phyloP scores from a whole-genome alignment of 2,797 vertebrate species.

The Scleropages formosus region DNA sequence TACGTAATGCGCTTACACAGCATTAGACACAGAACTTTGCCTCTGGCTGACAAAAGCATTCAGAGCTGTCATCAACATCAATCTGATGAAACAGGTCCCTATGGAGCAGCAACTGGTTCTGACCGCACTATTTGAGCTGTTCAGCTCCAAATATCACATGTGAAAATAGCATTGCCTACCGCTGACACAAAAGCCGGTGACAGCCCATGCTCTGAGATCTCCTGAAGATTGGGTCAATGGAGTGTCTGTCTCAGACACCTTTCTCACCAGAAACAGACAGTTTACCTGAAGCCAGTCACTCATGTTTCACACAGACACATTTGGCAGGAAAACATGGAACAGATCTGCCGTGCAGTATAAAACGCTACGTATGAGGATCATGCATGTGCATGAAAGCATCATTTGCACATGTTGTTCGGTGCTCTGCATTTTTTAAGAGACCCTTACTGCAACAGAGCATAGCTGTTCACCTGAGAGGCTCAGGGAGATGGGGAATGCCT shows the following conservation, averaged over 20 bases:
- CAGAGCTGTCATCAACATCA: slow-evolving; percentile 70
- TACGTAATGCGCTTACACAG: slow-evolving; percentile 64
- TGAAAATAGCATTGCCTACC: slow-evolving; percentile 60
- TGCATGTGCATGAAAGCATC: not conserved
- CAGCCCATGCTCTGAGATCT: slow-evolving; percentile 60
- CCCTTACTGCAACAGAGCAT: slow-evolving; percentile 46
- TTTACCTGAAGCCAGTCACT: slow-evolving; percentile 45
- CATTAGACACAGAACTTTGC: slow-evolving; percentile 62
- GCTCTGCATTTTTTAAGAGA: slow-evolving; percentile 13
- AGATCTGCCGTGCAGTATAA: not conserved
- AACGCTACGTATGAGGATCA: not conserved
- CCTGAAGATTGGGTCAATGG: slow-evolving; percentile 56
- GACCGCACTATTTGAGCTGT: slow-evolving; percentile 55
- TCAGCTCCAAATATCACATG: slow-evolving; percentile 63
- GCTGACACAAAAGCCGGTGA: slow-evolving; percentile 62
- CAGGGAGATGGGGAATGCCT: not conserved
- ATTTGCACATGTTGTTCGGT: not conserved
- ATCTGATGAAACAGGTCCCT: slow-evolving; percentile 62
- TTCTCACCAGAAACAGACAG: slow-evolving; percentile 68
- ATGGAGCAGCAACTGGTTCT: slow-evolving; percentile 64
- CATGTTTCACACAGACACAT: slow-evolving; percentile 1
- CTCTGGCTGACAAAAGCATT: slow-evolving; percentile 67
- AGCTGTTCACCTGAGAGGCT: slow-evolving; percentile 31
- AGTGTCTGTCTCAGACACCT: slow-evolving; percentile 61
- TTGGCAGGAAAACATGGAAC: not conserved